These are phyloP conservation scores for Eptesicus fuscus DNA, from an alignment of 2,113 vertebrate genomes.

Conservation along the genomic window DNA sequence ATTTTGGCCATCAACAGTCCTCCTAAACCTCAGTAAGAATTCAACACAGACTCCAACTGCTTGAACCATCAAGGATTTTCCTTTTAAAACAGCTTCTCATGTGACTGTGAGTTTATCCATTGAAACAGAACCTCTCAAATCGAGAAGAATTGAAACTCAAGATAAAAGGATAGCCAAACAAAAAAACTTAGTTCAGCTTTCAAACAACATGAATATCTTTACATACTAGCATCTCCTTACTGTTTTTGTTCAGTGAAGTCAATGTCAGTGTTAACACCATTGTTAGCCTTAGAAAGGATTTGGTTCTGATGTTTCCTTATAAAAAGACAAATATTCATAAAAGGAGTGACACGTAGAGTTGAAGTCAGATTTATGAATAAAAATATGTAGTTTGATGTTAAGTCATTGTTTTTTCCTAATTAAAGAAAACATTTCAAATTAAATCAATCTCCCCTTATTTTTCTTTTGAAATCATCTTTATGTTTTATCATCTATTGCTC, in stretches of 20 bases:
- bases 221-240: neutral
- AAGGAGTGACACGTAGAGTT: neutral
- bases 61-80: conserved; percentile 77
- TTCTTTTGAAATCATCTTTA: neutral
- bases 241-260: neutral
- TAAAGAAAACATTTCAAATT: neutral
- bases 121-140: conserved; percentile 69
- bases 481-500: neutral
- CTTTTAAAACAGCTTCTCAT: conserved; percentile 74
- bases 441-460: neutral
- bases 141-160: conserved; percentile 31
- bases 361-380: neutral
- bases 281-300: neutral
- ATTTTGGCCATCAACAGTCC: conserved; percentile 72
- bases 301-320: neutral
- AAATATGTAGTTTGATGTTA: neutral
- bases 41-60: conserved; percentile 73
- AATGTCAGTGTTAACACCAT: neutral
- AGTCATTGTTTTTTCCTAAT: neutral
- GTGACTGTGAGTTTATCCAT: conserved; percentile 71
- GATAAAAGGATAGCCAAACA: neutral
- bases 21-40: conserved; percentile 71
- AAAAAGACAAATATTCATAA: neutral
- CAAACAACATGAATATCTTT: neutral
- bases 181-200: neutral